These are phyloP conservation scores for Caenorhabditis imperialis DNA, from an alignment of 2,888 invertebrate species.

Conservation along the genomic window DNA sequence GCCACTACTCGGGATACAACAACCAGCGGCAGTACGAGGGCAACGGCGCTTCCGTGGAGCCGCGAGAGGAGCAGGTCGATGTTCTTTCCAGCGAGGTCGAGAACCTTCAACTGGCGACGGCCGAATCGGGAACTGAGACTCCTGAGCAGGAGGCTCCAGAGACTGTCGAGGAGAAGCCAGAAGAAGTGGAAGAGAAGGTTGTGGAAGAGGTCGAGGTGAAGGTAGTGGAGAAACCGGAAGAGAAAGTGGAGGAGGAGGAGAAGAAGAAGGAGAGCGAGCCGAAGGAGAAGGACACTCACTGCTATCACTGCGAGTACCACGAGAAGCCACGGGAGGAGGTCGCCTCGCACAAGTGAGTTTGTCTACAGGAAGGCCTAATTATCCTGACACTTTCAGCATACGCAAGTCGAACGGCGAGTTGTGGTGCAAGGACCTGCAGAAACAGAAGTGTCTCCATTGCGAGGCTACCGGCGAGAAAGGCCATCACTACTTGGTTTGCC, in stretches of 20 bases:
- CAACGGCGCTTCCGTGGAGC: neutral
- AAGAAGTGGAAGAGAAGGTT: neutral
- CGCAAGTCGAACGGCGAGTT: constrained; percentile 34
- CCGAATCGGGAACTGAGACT: neutral
- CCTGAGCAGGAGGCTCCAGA: neutral
- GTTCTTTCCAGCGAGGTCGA: constrained; percentile 27
- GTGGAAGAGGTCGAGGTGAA: neutral
- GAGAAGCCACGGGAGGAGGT: constrained; percentile 9
- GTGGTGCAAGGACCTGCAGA: constrained; percentile 43
- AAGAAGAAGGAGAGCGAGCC: neutral
- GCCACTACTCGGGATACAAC: constrained; percentile 24
- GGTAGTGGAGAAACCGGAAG: neutral
- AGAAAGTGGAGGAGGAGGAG: neutral
- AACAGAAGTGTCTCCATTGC: constrained; percentile 27
- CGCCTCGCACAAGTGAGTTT: constrained; percentile 29
- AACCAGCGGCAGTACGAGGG: neutral
- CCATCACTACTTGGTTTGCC: constrained; percentile 41
- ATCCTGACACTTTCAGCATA: constrained; percentile 23
- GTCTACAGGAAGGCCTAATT: constrained; percentile 4
- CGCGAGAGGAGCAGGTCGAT: constrained; percentile 4
- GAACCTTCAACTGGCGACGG: constrained; percentile 20
- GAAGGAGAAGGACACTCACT: constrained; percentile 1
- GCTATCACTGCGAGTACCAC: constrained; percentile 12
- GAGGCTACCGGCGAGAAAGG: constrained; percentile 33
- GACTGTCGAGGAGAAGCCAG: too few species aligned